Conservation (phyloP, 2,888 invertebrate species). For the Diabrotica balteata region DNA sequence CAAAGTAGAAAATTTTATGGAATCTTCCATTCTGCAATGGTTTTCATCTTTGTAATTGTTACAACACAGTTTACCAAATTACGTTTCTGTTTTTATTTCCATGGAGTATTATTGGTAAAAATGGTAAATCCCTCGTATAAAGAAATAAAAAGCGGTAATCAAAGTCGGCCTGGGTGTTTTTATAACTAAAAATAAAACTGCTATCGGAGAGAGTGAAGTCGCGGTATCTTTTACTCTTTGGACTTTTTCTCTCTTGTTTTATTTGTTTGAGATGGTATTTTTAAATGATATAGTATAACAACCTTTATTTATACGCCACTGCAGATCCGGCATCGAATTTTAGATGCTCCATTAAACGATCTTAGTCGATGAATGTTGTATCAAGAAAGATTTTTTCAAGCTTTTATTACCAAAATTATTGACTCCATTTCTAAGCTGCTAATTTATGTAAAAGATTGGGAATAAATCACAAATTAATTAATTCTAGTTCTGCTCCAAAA, state of each 20-base stretch:
- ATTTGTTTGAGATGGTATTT: conserved; percentile 28
- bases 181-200: conserved; percentile 37
- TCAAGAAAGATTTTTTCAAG: background rate
- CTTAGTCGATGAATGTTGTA: background rate
- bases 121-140: background rate
- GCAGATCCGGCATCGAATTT: background rate
- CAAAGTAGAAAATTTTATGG: no score
- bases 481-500: no score
- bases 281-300: conserved; percentile 10
- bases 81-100: no score
- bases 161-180: conserved; percentile 33
- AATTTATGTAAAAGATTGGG: no score
- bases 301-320: conserved; percentile 2
- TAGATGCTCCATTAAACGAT: background rate
- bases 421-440: no score
- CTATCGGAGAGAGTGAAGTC: conserved; percentile 21
- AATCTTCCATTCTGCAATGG: no score
- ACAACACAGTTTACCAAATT: no score
- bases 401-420: no score
- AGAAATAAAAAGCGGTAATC: conserved; percentile 29
- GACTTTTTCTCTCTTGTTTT: conserved; percentile 2
- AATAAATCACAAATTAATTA: no score
- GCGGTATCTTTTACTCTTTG: background rate
- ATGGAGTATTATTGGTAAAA: no score
- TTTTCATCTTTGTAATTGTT: no score